Base-by-base conservation (phyloP, 2,888 invertebrate species). In the Papilio protenor region DNA sequence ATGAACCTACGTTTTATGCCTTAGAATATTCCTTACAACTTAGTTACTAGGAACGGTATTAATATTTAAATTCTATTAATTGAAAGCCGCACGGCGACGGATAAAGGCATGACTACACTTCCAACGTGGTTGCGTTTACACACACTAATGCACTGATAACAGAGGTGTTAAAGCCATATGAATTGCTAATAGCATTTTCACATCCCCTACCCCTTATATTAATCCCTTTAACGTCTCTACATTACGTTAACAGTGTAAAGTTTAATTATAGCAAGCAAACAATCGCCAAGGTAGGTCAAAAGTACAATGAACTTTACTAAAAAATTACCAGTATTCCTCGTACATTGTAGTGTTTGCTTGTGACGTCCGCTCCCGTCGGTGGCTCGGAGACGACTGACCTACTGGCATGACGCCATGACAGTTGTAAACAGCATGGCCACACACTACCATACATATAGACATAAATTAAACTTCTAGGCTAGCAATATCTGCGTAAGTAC, bases 111-210 rank as follows among this genome's bases (percentile, higher is more conserved):
- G 64, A 64, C 61, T 16, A 66, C 45, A 47, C 64, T 45, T 55
- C 40, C 55, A 66, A 55, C 18, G 55, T 77, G 72, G 49, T 21
- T 33, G 55, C 59, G 49, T 47, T 55, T 45, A 76, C 76, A 61
- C 74, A 77, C 74, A 77, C 77, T 77, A 66, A 64, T 66, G 73
- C 77, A 77, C 45, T 66, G 52, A 76, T 71, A 77, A 74, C 71
- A 61, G 70, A 77, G 74, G 77, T 77, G 77, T 77, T 75, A 77
- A 77, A 77, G 77, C 77, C 77, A 77, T 77, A 77, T 77, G 74
- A 77, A 77, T 77, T 59, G 61, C 77, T 77, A 77, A 77, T 77
- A 75, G 70, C 71, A 61, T 74, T 77, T 74, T 74, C 70, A 49
- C 70, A 59, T 27, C 59, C 77, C 69, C 47, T 69, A 45, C 66